phyloP scores from a whole-genome alignment of 1,140 invertebrate species.

The Formica exsecta region DNA sequence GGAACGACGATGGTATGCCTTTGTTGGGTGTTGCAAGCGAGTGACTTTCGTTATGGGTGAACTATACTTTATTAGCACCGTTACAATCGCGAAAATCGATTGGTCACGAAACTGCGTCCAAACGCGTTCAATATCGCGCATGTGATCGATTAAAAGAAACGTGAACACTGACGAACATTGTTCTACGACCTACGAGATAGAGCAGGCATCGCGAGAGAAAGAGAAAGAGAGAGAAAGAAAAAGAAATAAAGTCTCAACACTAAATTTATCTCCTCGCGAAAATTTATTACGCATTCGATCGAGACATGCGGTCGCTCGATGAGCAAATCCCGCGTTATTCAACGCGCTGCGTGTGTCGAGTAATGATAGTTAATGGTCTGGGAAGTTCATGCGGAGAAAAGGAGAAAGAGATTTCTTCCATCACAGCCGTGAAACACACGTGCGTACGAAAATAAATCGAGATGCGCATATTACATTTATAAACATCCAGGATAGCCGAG shows the following conservation, averaged over 20 bases:
- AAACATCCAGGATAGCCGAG: slow-evolving; percentile 20
- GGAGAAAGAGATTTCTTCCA: slow-evolving; percentile 73
- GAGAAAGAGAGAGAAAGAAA: no score
- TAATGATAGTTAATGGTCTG: slow-evolving; percentile 77
- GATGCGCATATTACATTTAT: slow-evolving; percentile 59
- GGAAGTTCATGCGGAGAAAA: slow-evolving; percentile 65
- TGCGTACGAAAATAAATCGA: slow-evolving; percentile 12
- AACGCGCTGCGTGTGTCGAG: slow-evolving; percentile 56
- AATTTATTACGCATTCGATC: slow-evolving; percentile 1
- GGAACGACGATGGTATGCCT: neutral
- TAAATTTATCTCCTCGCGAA: slow-evolving; percentile 50
- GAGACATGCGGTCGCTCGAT: slow-evolving; percentile 37
- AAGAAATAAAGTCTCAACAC: slow-evolving; percentile 10
- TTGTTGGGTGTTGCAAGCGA: slow-evolving; percentile 18
- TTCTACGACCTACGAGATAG: neutral
- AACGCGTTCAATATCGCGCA: neutral
- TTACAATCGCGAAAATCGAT: slow-evolving; percentile 32
- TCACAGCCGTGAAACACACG: slow-evolving; percentile 41
- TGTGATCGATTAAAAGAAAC: slow-evolving; percentile 30
- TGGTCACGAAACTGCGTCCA: neutral
- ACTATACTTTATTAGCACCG: neutral
- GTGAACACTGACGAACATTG: slow-evolving; percentile 27
- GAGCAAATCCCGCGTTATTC: slow-evolving; percentile 72
- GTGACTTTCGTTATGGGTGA: neutral
- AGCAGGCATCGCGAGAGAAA: slow-evolving; percentile 24